phyloP scores from a whole-genome alignment of 2,888 invertebrate genomes.

The Dicycla oo region DNA sequence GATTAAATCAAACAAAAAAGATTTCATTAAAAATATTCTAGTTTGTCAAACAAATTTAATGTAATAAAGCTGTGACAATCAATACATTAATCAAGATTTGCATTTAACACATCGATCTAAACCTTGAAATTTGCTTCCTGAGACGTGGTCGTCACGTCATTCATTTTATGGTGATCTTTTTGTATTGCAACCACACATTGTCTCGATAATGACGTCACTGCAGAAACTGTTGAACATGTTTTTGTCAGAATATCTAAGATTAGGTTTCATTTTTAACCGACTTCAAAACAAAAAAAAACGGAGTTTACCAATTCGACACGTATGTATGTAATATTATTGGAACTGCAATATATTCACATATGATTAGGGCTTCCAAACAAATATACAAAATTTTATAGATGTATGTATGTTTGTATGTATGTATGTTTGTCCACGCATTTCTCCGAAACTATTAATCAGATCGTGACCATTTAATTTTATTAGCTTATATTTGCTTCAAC shows the following conservation, averaged over 20 bases:
- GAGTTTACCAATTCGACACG: too few relatives aligned
- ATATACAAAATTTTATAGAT: too few relatives aligned
- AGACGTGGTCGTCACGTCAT: slow-evolving; percentile 29
- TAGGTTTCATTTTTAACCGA: neutral
- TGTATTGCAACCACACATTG: slow-evolving; percentile 20
- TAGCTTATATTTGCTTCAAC: too few relatives aligned
- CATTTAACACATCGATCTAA: slow-evolving; percentile 46
- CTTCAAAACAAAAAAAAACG: too few relatives aligned
- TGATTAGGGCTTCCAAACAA: too few relatives aligned
- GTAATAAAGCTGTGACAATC: slow-evolving; percentile 13
- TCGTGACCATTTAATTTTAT: too few relatives aligned
- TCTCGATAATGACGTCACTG: slow-evolving; percentile 35
- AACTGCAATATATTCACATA: too few relatives aligned
- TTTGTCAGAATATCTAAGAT: slow-evolving; percentile 14
- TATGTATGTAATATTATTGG: too few relatives aligned
- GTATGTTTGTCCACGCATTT: too few relatives aligned
- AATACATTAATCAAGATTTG: slow-evolving; percentile 46
- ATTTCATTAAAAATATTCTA: slow-evolving; percentile 7
- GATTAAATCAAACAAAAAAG: neutral
- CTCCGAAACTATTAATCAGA: too few relatives aligned
- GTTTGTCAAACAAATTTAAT: slow-evolving; percentile 15
- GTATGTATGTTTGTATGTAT: too few relatives aligned
- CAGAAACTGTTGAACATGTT: slow-evolving; percentile 36
- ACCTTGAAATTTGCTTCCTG: slow-evolving; percentile 58
- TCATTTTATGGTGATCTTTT: slow-evolving; percentile 52